phyloP scores from a whole-genome alignment of 2,888 invertebrate genomes.

The Rosalia funebris region DNA sequence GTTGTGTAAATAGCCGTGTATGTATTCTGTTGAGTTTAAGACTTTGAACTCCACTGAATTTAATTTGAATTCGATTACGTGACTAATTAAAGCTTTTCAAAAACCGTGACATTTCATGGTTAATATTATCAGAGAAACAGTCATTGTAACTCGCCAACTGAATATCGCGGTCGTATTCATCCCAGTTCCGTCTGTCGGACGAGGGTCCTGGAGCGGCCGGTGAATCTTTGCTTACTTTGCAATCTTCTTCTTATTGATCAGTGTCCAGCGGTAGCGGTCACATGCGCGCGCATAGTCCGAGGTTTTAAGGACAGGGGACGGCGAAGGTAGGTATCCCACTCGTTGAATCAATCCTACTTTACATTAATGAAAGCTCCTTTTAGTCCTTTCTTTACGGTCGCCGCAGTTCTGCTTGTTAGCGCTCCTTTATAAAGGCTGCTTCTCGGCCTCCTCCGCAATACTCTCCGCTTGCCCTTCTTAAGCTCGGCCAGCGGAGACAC shows the following conservation, averaged over 20 bases:
- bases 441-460: constrained; percentile 24
- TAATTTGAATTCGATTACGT: too few relatives aligned
- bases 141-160: background rate
- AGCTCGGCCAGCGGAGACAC: constrained; percentile 9
- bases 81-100: background rate
- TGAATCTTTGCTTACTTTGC: constrained; percentile 65
- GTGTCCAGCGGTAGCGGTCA: constrained; percentile 65
- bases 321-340: constrained; percentile 37
- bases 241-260: constrained; percentile 67
- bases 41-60: too few relatives aligned
- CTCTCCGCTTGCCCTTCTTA: constrained; percentile 20
- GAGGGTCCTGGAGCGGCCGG: constrained; percentile 40
- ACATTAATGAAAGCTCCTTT: constrained; percentile 54
- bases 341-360: constrained; percentile 55
- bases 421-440: constrained; percentile 33
- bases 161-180: background rate
- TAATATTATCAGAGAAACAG: background rate
- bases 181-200: constrained; percentile 34
- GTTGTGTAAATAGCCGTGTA: too few relatives aligned
- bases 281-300: constrained; percentile 64
- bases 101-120: background rate
- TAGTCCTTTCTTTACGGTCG: constrained; percentile 51
- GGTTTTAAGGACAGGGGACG: constrained; percentile 48
- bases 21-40: too few relatives aligned
- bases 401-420: constrained; percentile 51